Conservation (phyloP, 92 coral and sea anemone genomes). For the Porites lobata region DNA sequence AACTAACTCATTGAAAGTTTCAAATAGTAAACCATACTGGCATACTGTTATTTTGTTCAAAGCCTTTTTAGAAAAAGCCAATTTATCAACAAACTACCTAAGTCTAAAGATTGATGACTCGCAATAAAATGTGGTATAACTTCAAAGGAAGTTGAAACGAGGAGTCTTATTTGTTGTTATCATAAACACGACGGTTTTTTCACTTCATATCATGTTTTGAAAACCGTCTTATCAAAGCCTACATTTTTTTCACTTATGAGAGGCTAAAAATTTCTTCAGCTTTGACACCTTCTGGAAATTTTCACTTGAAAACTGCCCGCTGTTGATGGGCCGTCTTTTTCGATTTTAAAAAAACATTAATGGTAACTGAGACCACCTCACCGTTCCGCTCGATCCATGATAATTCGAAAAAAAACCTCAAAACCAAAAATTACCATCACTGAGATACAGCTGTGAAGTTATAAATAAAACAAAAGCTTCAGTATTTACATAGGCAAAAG, state of each 20-base stretch:
- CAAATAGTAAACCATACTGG: background rate
- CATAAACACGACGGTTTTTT: background rate
- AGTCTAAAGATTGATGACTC: background rate
- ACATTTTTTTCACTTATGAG: background rate
- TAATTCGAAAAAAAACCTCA: background rate
- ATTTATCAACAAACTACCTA: background rate
- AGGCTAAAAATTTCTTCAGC: background rate
- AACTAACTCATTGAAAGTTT: background rate
- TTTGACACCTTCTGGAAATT: background rate
- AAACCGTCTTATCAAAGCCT: background rate
- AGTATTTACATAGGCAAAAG: constrained; percentile 35
- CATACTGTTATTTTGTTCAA: background rate
- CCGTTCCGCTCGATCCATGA: background rate
- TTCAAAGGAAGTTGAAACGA: background rate
- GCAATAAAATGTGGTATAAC: background rate
- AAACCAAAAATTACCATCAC: constrained; percentile 37
- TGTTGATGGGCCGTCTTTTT: too few relatives aligned
- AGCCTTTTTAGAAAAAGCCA: background rate
- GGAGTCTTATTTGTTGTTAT: background rate
- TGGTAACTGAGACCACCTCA: background rate
- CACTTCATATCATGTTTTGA: too few relatives aligned
- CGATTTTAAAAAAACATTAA: background rate
- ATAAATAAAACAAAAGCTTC: constrained; percentile 42
- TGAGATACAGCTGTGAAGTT: constrained; percentile 42
- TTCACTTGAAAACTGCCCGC: too few relatives aligned